These are phyloP conservation scores for Scaptodrosophila latifasciaeformis DNA, from an alignment of 2,888 invertebrate genomes.

Conservation along the genomic window DNA sequence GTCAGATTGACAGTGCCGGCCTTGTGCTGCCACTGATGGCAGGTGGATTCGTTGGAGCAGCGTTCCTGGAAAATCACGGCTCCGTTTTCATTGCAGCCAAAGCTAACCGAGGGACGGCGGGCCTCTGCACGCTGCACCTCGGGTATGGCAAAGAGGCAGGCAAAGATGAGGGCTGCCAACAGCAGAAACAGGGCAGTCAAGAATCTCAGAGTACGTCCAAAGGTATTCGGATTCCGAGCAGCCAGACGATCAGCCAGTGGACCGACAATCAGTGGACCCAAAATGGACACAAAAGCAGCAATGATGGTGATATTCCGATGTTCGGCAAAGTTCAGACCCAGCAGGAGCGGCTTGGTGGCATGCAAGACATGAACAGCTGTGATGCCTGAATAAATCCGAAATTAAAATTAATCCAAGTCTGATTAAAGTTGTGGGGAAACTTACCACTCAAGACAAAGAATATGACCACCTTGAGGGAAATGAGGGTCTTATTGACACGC, in stretches of 20 bases:
- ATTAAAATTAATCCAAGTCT: neutral
- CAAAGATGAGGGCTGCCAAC: conserved; percentile 82
- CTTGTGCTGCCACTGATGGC: conserved; percentile 81
- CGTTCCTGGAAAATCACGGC: conserved; percentile 84
- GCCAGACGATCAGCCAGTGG: conserved; percentile 82
- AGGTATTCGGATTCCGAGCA: conserved; percentile 70
- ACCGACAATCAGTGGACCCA: conserved; percentile 86
- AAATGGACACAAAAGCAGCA: conserved; percentile 85
- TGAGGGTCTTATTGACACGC: conserved; percentile 81
- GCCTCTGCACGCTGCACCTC: conserved; percentile 79
- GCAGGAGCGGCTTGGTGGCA: conserved; percentile 77
- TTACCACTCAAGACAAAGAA: conserved; percentile 88
- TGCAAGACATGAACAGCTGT: conserved; percentile 89
- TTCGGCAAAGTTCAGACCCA: conserved; percentile 84
- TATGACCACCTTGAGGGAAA: conserved; percentile 86
- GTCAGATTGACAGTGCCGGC: conserved; percentile 81
- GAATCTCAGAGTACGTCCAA: conserved; percentile 81
- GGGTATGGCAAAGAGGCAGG: conserved; percentile 81
- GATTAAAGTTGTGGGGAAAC: conserved; percentile 18
- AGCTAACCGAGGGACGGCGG: conserved; percentile 79
- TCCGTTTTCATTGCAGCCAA: conserved; percentile 83
- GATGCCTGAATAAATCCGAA: conserved; percentile 79
- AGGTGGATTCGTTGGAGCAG: conserved; percentile 81
- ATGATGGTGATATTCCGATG: conserved; percentile 86
- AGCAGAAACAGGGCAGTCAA: conserved; percentile 82